Evolutionary conservation across 1,140 invertebrate genomes (phyloP), one percentile per base, ranked within the genome.

Genomic region (Tribolium castaneum): DNA sequence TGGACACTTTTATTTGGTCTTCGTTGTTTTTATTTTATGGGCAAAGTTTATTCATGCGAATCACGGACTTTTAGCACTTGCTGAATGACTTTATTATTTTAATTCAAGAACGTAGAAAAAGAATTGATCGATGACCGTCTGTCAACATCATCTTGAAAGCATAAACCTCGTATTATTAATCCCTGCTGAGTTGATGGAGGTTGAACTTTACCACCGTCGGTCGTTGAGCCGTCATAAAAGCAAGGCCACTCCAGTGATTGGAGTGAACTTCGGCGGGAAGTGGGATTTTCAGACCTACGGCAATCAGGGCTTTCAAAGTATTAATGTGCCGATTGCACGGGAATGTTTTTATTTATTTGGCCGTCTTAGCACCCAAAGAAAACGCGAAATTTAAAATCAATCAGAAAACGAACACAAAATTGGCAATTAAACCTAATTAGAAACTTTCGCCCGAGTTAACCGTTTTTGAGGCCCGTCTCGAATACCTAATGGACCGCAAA

Each of bases 1-100:
- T 66, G 59, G 59, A 66, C 59, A 66, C 59, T 66, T 66, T 66
- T 66, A 66, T 66, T 66, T 66, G 59, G 59, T 39, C 59, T 66
- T 66, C 59, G 19, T 25, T 62, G 30, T 66, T 66, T 66, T 66
- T 35, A 35, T 66, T 66, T 66, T 66, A 66, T 66, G 30, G 59
- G 59, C 22, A 13, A 66, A 66, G 59, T 66, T 66, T 66, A 66
- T 66, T 66, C 59, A 66, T 66, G 59, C 59, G 59, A 39, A 62
- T 62, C 56, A 62, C 30, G 35, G 59, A 66, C 59, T 66, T 66
- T 35, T 66, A 35, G 59, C 56, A 62, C 56, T 62, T 25, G 10
- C 10, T 34, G 19, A 25, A 66, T 66, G 59, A 66, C 30, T 66
- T 66, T 66, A 66, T 66, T 66, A 52, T 52, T 52, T 52, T 52